A percentile compares a stretch with the other conserved stretches of the same genome.
phyloP scores from a whole-genome alignment of 2,113 vertebrate species.

The Gobio gobio region DNA sequence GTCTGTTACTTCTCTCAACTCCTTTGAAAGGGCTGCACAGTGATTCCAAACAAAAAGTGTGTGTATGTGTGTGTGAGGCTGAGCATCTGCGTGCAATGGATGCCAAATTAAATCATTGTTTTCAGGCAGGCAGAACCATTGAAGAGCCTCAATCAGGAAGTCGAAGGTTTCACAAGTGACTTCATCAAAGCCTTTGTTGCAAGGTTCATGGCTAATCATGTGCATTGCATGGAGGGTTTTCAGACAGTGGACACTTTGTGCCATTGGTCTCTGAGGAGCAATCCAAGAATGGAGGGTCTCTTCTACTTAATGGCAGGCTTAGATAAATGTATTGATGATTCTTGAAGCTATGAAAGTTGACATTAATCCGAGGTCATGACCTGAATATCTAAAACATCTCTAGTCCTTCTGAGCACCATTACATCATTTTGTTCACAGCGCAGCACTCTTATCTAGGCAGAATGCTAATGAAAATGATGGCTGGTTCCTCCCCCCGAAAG shows the following conservation, averaged over 20 bases:
- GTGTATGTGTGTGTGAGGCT: not conserved
- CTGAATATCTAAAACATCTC: not conserved
- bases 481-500: not conserved
- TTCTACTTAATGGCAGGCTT: not conserved
- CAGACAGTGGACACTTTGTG: conserved; percentile 67
- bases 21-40: not conserved
- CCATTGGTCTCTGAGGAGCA: conserved; percentile 19
- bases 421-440: not conserved
- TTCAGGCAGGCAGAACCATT: conserved; percentile 42
- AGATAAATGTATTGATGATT: not conserved
- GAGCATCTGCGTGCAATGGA: conserved; percentile 28
- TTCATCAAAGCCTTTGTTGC: conserved; percentile 69
- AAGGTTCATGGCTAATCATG: conserved; percentile 71
- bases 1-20: not conserved
- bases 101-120: conserved; percentile 40
- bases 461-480: not conserved
- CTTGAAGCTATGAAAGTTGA: not conserved
- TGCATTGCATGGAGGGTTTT: conserved; percentile 53
- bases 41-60: not conserved
- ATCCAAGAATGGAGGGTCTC: not conserved
- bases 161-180: conserved; percentile 53
- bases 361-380: conserved; percentile 2
- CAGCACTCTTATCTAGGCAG: not conserved
- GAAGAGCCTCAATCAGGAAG: conserved; percentile 65
- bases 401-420: not conserved